Percentiles rank a stretch among this genome's conserved stretches.
Conservation (phyloP, 1,140 invertebrate genomes). For the Drosophila suzukii region DNA sequence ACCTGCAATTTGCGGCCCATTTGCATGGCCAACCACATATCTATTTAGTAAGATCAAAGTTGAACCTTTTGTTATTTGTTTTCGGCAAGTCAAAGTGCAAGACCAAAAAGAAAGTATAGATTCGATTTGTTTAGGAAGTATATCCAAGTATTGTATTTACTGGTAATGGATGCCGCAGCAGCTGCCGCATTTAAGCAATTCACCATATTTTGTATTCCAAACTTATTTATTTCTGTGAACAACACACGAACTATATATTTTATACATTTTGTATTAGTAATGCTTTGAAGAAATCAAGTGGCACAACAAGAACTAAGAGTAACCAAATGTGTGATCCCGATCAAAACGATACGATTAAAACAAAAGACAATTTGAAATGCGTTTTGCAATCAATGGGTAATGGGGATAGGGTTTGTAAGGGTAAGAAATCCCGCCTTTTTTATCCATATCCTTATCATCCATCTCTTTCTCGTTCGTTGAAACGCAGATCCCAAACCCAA, state of each 20-base stretch:
- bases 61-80: constrained; percentile 30
- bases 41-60: constrained; percentile 30
- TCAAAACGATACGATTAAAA: constrained; percentile 36
- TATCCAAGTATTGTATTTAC: constrained; percentile 32
- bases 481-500: not conserved
- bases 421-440: not conserved
- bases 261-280: constrained; percentile 26
- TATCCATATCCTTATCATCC: not conserved
- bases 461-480: constrained; percentile 3
- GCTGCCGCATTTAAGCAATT: constrained; percentile 1
- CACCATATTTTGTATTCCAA: constrained; percentile 38
- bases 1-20: too few species aligned
- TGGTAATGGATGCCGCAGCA: constrained; percentile 5
- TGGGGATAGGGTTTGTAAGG: not conserved
- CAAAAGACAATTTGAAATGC: constrained; percentile 8
- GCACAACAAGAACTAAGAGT: constrained; percentile 3
- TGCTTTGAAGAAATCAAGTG: constrained; percentile 4
- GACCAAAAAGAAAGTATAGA: constrained; percentile 6
- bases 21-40: constrained; percentile 20
- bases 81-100: constrained; percentile 15
- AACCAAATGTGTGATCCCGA: constrained; percentile 38
- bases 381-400: not conserved
- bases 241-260: constrained; percentile 17
- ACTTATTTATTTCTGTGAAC: constrained; percentile 32
- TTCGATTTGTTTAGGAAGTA: constrained; percentile 13